Conservation (phyloP, 1,140 invertebrate genomes). For the Heliconius melpomene region DNA sequence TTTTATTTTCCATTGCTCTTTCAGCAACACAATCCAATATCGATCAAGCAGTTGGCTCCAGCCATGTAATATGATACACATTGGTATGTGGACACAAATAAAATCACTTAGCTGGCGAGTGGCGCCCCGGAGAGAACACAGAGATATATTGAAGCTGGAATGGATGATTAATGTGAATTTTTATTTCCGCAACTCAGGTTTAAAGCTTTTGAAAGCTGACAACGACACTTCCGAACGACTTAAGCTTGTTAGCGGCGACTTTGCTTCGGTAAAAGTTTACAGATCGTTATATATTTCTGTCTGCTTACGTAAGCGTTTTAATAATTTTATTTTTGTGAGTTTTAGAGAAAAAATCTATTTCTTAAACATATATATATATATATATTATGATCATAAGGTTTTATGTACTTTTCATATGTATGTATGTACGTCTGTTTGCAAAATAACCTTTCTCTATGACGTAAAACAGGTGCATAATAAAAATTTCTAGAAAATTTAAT, state of each 20-base stretch:
- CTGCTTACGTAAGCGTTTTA: neutral
- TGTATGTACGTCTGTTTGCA: too few species aligned
- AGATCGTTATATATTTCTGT: slow-evolving; percentile 23
- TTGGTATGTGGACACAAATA: slow-evolving; percentile 78
- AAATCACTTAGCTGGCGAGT: slow-evolving; percentile 76
- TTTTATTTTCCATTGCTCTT: slow-evolving; percentile 66
- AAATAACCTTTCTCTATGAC: neutral
- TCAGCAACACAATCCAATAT: slow-evolving; percentile 60
- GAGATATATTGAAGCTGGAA: slow-evolving; percentile 49
- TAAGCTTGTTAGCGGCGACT: slow-evolving; percentile 55
- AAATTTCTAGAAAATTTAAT: neutral
- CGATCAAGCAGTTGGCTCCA: slow-evolving; percentile 75
- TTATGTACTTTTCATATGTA: too few species aligned
- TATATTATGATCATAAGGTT: too few species aligned
- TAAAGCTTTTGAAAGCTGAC: slow-evolving; percentile 43
- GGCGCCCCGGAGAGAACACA: slow-evolving; percentile 36
- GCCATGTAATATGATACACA: slow-evolving; percentile 75
- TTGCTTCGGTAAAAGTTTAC: slow-evolving; percentile 46
- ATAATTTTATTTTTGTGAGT: neutral
- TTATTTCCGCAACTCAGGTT: slow-evolving; percentile 36
- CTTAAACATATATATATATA: too few species aligned
- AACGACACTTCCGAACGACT: slow-evolving; percentile 49
- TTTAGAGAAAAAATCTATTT: too few species aligned
- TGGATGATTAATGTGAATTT: slow-evolving; percentile 42
- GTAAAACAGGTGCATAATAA: neutral